Evolutionary conservation across 2,113 vertebrate species (phyloP).

Genomic region (Cyprichromis sp.): DNA sequence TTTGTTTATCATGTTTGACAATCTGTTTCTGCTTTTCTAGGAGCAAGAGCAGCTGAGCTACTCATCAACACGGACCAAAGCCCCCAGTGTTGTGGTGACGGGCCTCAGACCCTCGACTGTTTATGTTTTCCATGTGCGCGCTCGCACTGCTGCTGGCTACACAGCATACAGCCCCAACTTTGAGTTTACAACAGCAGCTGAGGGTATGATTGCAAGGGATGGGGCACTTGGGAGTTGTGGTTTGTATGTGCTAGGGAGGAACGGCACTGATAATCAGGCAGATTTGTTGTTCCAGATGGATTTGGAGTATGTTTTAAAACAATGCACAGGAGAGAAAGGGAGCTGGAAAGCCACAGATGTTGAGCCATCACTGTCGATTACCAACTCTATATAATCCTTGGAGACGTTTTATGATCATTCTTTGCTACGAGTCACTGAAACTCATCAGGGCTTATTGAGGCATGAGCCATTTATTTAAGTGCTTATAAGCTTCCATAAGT

Average conservation of each 20-base stretch:
- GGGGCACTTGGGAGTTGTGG: neutral
- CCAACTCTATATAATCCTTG: neutral
- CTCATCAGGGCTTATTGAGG: conserved; percentile 22
- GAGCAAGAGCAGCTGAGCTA: conserved; percentile 96
- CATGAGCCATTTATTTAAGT: conserved; percentile 36
- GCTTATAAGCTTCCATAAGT: conserved; percentile 1
- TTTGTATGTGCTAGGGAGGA: neutral
- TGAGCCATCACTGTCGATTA: conserved; percentile 9
- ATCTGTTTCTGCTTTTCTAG: conserved; percentile 55
- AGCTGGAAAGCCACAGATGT: neutral
- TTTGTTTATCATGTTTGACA: neutral
- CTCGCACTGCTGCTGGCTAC: conserved; percentile 86
- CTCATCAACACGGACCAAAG: conserved; percentile 91
- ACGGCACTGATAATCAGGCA: neutral
- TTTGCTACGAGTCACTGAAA: conserved; percentile 32
- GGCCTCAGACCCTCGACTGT: conserved; percentile 90
- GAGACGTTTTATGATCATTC: conserved; percentile 15
- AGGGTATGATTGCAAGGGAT: conserved; percentile 76
- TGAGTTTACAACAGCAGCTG: conserved; percentile 90
- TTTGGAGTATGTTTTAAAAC: neutral
- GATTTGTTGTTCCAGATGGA: neutral
- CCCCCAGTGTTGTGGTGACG: conserved; percentile 85
- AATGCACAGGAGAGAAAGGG: neutral
- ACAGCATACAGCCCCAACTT: conserved; percentile 93
- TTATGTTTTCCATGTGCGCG: conserved; percentile 92